Evolutionary conservation across 1,140 invertebrate species (phyloP).

Genomic region (Semibalanus balanoides): DNA sequence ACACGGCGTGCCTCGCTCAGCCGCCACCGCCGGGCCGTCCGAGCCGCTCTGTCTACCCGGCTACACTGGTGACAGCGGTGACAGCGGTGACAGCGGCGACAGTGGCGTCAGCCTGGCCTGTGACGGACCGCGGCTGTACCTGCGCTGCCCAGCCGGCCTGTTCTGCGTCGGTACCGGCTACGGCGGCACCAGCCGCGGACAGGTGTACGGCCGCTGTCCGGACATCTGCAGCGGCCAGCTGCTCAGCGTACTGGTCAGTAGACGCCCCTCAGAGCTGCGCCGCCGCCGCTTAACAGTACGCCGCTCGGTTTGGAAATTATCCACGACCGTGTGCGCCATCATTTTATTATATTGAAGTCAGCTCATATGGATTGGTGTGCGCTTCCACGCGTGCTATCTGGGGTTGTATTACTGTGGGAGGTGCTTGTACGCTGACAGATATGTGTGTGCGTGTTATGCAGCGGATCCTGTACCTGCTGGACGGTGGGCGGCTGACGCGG

Average conservation of each 20-base stretch:
- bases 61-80: conserved; percentile 49
- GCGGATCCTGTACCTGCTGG: not conserved
- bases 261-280: too few species aligned
- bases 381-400: too few species aligned
- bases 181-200: conserved; percentile 72
- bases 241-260: not conserved
- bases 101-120: conserved; percentile 51
- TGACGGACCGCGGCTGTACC: conserved; percentile 76
- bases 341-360: too few species aligned
- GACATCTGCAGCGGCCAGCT: conserved; percentile 45
- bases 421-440: too few species aligned
- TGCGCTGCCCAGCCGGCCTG: conserved; percentile 60
- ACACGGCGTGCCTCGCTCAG: conserved; percentile 66
- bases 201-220: conserved; percentile 61
- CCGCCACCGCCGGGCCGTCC: conserved; percentile 45
- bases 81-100: conserved; percentile 22
- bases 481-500: not conserved
- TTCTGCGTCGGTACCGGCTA: conserved; percentile 87
- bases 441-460: too few species aligned
- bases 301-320: too few species aligned
- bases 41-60: conserved; percentile 61
- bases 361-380: too few species aligned
- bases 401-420: too few species aligned
- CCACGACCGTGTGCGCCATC: too few species aligned
- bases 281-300: not conserved